Evolutionary conservation across 2,797 vertebrate species (phyloP).

Genomic region (Anomalospiza imberbis): DNA sequence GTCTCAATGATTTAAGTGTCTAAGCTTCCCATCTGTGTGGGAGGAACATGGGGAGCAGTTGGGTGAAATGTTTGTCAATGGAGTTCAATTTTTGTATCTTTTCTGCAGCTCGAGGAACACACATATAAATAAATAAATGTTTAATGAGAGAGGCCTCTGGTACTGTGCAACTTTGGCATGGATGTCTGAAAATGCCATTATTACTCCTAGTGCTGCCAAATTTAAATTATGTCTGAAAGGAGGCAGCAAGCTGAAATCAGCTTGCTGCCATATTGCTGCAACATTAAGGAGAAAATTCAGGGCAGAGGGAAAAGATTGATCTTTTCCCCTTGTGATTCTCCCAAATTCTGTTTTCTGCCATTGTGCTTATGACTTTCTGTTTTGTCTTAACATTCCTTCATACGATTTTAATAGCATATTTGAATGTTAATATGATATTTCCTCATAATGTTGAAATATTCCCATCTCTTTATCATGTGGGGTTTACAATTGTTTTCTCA

Average conservation of each 20-base stretch:
- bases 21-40: background rate
- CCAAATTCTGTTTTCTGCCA: background rate
- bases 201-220: slow-evolving; percentile 8
- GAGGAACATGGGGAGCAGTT: background rate
- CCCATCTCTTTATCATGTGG: background rate
- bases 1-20: background rate
- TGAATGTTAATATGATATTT: background rate
- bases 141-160: background rate
- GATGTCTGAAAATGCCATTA: background rate
- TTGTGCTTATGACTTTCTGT: background rate
- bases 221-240: slow-evolving; percentile 25
- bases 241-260: slow-evolving; percentile 3
- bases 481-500: background rate
- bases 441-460: background rate
- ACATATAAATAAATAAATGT: slow-evolving; percentile 20
- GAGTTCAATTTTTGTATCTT: background rate
- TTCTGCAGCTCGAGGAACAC: background rate
- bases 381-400: background rate
- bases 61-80: background rate
- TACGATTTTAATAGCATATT: background rate
- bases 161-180: background rate
- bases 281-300: background rate
- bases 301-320: background rate
- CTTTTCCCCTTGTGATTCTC: background rate
- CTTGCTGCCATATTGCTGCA: background rate